These are phyloP conservation scores for Neoascia interrupta DNA, from an alignment of 2,888 invertebrate species.

Conservation along the genomic window DNA sequence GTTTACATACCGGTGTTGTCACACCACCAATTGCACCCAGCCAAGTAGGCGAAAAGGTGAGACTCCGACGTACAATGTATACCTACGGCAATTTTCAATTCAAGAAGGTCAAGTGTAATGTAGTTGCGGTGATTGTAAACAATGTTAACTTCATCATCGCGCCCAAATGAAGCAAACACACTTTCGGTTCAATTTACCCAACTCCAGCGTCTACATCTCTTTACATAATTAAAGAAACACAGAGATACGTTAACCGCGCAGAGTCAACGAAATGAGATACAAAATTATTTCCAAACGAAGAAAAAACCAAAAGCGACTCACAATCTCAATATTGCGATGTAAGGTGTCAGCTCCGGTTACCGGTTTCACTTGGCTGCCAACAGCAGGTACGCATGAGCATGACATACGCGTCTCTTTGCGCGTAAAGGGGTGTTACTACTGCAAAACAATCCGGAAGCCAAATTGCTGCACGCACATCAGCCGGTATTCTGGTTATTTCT, in stretches of 20 bases:
- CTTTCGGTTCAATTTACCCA: conserved; percentile 28
- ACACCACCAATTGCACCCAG: too few relatives aligned
- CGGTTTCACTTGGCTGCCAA: conserved; percentile 48
- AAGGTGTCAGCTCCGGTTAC: conserved; percentile 63
- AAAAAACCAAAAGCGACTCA: too few relatives aligned
- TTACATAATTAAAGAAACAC: conserved; percentile 41
- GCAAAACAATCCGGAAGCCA: conserved; percentile 65
- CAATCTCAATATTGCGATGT: conserved; percentile 23
- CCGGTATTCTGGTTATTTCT: conserved; percentile 61
- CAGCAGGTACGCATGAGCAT: not conserved
- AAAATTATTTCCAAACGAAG: conserved; percentile 13
- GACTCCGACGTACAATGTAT: too few relatives aligned
- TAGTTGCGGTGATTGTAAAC: conserved; percentile 16
- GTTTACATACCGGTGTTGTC: too few relatives aligned
- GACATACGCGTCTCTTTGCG: conserved; percentile 4
- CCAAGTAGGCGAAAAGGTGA: too few relatives aligned
- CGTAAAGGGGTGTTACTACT: not conserved
- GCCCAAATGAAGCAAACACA: conserved; percentile 34
- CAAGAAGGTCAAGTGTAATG: conserved; percentile 55
- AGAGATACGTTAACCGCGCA: conserved; percentile 23
- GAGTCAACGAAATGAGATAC: conserved; percentile 19
- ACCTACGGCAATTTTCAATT: not conserved
- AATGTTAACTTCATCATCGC: conserved; percentile 8
- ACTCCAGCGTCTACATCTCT: conserved; percentile 10
- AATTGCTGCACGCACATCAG: conserved; percentile 57